Conservation (phyloP, 2,797 vertebrate species). For the Adelosebastes latens region DNA sequence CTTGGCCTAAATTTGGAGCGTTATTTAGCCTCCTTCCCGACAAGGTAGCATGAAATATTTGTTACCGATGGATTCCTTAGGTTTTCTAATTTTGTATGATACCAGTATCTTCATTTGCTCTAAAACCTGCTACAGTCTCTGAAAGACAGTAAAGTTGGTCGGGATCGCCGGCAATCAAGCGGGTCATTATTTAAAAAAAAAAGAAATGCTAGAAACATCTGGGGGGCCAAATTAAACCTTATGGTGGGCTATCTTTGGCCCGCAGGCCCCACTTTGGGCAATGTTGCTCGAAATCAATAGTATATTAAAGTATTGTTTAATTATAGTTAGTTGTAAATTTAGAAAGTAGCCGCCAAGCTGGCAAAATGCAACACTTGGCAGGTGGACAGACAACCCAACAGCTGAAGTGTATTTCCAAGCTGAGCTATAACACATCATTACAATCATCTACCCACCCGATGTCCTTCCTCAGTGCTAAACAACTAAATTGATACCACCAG, state of each 20-base stretch:
- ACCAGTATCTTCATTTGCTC: too few species aligned
- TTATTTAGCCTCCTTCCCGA: too few species aligned
- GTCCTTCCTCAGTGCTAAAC: constrained; percentile 77
- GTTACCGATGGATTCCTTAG: too few species aligned
- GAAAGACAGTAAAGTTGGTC: too few species aligned
- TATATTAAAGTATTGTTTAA: constrained; percentile 6
- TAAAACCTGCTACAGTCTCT: too few species aligned
- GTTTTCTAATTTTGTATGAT: too few species aligned
- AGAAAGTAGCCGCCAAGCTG: constrained; percentile 11
- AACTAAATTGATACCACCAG: constrained; percentile 78
- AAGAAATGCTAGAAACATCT: too few species aligned
- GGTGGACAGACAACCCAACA: constrained; percentile 37
- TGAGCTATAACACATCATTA: constrained; percentile 68
- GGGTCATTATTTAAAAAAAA: too few species aligned
- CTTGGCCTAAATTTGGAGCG: too few species aligned
- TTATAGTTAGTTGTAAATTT: constrained; percentile 9
- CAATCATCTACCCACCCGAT: constrained; percentile 67
- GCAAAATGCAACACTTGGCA: constrained; percentile 27
- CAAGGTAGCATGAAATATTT: too few species aligned
- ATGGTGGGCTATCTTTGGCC: not conserved
- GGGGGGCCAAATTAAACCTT: not conserved
- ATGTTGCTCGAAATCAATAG: not conserved
- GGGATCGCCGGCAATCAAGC: too few species aligned
- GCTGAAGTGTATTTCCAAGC: constrained; percentile 62
- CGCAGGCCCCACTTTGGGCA: not conserved